phyloP scores from a whole-genome alignment of 92 coral and sea anemone genomes.

The Palythoa caribaeorum region DNA sequence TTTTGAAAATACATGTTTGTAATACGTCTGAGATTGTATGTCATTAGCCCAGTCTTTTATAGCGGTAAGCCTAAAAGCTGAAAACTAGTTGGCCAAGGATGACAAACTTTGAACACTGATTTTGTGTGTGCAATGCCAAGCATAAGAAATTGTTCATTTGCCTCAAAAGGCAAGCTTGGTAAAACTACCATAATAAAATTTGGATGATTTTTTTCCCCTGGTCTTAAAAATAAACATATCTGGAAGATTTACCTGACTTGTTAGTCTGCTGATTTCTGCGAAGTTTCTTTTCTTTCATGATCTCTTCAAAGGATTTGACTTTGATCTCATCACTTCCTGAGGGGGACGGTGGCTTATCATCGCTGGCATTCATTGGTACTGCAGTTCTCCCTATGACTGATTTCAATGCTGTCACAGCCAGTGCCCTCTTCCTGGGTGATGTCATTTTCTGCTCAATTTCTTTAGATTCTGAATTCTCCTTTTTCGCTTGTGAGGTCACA shows the following conservation, averaged over 20 bases:
- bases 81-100: too few relatives aligned
- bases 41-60: too few relatives aligned
- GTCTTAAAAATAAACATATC: not conserved
- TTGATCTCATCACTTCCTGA: slow-evolving; percentile 59
- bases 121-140: not conserved
- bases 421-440: slow-evolving; percentile 7
- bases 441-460: not conserved
- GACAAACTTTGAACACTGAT: not conserved
- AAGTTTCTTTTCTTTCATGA: slow-evolving; percentile 75
- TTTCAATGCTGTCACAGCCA: slow-evolving; percentile 11
- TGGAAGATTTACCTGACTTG: not conserved
- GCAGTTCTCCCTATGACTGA: slow-evolving; percentile 7
- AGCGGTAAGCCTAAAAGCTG: too few relatives aligned
- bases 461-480: not conserved
- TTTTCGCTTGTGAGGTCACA: not conserved
- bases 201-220: too few relatives aligned
- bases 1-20: too few relatives aligned
- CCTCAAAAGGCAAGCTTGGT: not conserved
- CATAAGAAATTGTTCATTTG: not conserved
- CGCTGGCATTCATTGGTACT: not conserved
- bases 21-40: too few relatives aligned
- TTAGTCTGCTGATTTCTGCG: slow-evolving; percentile 48
- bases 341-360: slow-evolving; percentile 15
- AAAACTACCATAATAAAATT: not conserved
- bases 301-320: slow-evolving; percentile 81